phyloP scores from a whole-genome alignment of 2,113 vertebrate genomes.

The Myocastor coypus region DNA sequence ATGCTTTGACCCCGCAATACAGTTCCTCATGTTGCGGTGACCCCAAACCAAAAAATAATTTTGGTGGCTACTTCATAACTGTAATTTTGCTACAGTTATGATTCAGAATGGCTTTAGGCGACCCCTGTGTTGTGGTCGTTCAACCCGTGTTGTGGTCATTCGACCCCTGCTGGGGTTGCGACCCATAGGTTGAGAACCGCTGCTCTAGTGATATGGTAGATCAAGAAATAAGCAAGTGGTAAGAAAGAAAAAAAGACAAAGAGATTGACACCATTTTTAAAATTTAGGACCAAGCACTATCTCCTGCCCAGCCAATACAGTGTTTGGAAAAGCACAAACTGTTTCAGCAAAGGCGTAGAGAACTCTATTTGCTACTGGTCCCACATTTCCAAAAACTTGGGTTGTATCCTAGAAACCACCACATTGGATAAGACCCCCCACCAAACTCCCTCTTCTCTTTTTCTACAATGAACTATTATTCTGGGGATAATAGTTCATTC shows the following conservation, averaged over 20 bases:
- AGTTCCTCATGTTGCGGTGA: too few relatives aligned
- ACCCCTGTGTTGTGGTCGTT: too few relatives aligned
- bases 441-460: not conserved
- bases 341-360: constrained; percentile 3
- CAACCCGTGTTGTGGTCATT: too few relatives aligned
- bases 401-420: not conserved
- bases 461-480: not conserved
- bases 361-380: not conserved
- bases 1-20: too few relatives aligned
- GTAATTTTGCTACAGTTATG: too few relatives aligned
- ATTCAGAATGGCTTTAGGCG: too few relatives aligned
- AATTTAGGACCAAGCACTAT: constrained; percentile 1
- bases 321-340: not conserved
- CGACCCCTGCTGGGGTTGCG: too few relatives aligned
- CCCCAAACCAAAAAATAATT: too few relatives aligned
- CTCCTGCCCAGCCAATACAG: not conserved
- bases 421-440: not conserved
- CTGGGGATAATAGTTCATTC: not conserved
- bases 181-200: too few relatives aligned
- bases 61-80: too few relatives aligned
- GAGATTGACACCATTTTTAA: not conserved
- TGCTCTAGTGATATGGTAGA: not conserved
- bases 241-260: not conserved
- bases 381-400: constrained; percentile 23
- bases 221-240: not conserved